phyloP scores from a whole-genome alignment of 2,888 invertebrate genomes.

The Yponomeuta plumbellus region DNA sequence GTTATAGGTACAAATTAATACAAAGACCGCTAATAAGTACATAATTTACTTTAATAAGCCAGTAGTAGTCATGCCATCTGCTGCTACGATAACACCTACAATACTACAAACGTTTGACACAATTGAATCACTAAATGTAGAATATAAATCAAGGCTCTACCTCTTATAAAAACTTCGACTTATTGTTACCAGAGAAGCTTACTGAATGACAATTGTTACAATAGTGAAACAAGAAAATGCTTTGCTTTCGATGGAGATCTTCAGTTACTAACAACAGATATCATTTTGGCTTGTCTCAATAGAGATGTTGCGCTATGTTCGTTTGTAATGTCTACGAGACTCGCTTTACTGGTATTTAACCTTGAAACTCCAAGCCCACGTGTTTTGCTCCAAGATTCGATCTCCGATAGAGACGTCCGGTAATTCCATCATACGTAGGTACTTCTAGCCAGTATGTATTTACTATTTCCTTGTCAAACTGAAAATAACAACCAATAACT shows the following conservation, averaged over 20 bases:
- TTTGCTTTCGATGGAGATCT: not conserved
- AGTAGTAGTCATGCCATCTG: not conserved
- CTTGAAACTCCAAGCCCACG: not conserved
- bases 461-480: too few species aligned
- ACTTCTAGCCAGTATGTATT: too few species aligned
- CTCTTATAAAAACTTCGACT: not conserved
- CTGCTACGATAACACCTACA: not conserved
- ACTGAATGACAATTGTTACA: not conserved
- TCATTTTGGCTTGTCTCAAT: not conserved
- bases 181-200: conserved; percentile 1
- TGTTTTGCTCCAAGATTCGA: not conserved
- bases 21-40: too few species aligned
- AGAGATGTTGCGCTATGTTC: not conserved
- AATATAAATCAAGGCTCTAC: conserved; percentile 6
- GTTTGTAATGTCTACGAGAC: not conserved
- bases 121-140: not conserved
- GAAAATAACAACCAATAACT: too few species aligned
- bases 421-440: not conserved
- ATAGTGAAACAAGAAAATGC: not conserved
- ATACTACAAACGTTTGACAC: not conserved
- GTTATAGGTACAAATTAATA: too few species aligned
- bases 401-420: not conserved
- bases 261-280: not conserved
- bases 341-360: not conserved
- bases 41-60: too few species aligned